Conservation (phyloP, 2,113 vertebrate species). For the Tretioscincus oriximinensis region DNA sequence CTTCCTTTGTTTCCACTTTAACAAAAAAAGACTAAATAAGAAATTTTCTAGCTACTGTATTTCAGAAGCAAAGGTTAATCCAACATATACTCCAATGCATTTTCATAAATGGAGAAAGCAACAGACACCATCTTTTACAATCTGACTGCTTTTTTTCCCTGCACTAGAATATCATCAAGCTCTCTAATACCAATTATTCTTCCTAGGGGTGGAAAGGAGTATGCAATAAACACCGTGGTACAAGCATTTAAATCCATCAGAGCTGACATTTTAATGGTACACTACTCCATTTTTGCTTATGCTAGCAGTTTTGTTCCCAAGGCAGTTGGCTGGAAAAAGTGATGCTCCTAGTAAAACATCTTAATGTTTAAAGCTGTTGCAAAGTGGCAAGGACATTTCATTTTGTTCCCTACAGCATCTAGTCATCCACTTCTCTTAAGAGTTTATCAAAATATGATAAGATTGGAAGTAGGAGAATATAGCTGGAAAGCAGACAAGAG, state of each 20-base stretch:
- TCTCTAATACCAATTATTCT: conserved; percentile 48
- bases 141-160: conserved; percentile 51
- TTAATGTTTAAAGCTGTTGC: conserved; percentile 52
- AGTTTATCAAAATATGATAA: conserved; percentile 13
- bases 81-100: neutral
- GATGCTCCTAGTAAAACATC: conserved; percentile 25
- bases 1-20: neutral
- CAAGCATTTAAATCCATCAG: conserved; percentile 27
- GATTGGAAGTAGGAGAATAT: neutral
- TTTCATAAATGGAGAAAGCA: neutral
- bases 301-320: conserved; percentile 1
- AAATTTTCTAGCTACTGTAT: neutral
- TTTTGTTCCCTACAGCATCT: conserved; percentile 44
- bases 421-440: conserved; percentile 7
- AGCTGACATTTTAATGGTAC: conserved; percentile 34
- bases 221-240: neutral
- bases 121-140: conserved; percentile 34
- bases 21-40: neutral
- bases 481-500: no score
- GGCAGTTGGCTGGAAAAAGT: conserved; percentile 32
- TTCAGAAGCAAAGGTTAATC: neutral
- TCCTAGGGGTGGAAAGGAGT: conserved; percentile 34
- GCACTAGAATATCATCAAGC: conserved; percentile 1
- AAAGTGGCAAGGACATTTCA: conserved; percentile 52
- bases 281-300: conserved; percentile 8